Evolutionary conservation across 1,140 invertebrate species (phyloP).

Genomic region (Babylonia areolata): DNA sequence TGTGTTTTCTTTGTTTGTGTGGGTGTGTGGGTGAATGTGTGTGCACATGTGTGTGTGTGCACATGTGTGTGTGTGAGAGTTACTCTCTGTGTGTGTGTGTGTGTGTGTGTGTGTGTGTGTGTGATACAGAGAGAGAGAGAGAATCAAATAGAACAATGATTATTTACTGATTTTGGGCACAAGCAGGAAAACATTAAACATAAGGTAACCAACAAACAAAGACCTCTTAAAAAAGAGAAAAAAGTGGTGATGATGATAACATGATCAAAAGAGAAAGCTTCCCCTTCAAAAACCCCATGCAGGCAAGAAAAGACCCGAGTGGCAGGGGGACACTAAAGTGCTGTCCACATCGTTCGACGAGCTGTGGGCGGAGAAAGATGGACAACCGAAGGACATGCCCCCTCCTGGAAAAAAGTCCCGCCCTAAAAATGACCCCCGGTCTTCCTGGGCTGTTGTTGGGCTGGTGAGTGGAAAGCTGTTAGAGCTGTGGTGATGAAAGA

Average conservation of each 20-base stretch:
- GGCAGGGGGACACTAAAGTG: conserved; percentile 65
- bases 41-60: too few species aligned
- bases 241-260: neutral
- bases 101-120: too few species aligned
- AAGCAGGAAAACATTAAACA: too few species aligned
- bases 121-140: neutral
- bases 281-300: neutral
- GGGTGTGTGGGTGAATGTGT: too few species aligned
- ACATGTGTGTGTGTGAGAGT: too few species aligned
- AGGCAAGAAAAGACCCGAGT: conserved; percentile 49
- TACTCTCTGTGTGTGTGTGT: too few species aligned
- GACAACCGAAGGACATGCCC: conserved; percentile 32
- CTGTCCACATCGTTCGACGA: conserved; percentile 65
- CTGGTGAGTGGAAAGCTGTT: conserved; percentile 26
- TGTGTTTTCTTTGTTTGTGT: too few species aligned
- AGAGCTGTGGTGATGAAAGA: too few species aligned
- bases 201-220: neutral
- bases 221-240: neutral
- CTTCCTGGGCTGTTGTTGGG: conserved; percentile 40
- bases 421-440: conserved; percentile 28
- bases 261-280: neutral
- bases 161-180: too few species aligned
- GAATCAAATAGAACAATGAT: too few species aligned
- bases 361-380: conserved; percentile 55
- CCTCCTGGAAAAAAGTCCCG: conserved; percentile 48